These are phyloP conservation scores for Sebastes reedi DNA, from an alignment of 2,797 vertebrate genomes.

Conservation along the genomic window DNA sequence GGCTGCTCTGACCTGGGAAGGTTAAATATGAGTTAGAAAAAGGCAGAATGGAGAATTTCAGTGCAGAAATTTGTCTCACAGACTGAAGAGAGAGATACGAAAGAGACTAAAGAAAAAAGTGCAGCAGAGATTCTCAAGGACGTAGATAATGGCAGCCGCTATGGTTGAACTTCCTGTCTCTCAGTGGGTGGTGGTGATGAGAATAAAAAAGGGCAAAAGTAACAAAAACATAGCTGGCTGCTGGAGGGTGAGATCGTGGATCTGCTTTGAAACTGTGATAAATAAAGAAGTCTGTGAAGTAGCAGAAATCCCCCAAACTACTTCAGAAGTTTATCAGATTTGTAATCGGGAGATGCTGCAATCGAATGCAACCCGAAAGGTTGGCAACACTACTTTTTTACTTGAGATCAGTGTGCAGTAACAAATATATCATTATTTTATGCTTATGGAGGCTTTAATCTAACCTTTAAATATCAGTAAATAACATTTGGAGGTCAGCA, in stretches of 20 bases:
- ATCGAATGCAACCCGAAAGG: not conserved
- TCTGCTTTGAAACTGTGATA: not conserved
- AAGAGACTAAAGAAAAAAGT: conserved; percentile 6
- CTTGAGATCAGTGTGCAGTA: not conserved
- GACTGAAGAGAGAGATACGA: conserved; percentile 61
- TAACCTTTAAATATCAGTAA: not conserved
- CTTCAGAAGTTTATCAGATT: not conserved
- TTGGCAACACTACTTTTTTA: not conserved
- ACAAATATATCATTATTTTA: not conserved
- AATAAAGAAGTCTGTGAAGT: not conserved
- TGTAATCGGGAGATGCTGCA: not conserved
- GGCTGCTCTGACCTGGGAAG: not conserved
- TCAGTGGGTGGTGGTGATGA: not conserved
- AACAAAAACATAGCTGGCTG: not conserved
- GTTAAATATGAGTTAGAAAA: not conserved
- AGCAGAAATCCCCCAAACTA: not conserved
- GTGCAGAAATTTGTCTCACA: not conserved
- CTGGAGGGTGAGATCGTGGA: not conserved
- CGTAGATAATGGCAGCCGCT: not conserved
- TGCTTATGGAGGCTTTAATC: not conserved
- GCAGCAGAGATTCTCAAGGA: conserved; percentile 28
- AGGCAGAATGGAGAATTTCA: not conserved
- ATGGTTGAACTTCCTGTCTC: not conserved
- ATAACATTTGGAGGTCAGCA: not conserved
- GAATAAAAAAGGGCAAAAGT: not conserved